Evolutionary conservation across 1,140 invertebrate genomes (phyloP), one percentile per base, ranked within the genome.

Genomic region (Penaeus chinensis): DNA sequence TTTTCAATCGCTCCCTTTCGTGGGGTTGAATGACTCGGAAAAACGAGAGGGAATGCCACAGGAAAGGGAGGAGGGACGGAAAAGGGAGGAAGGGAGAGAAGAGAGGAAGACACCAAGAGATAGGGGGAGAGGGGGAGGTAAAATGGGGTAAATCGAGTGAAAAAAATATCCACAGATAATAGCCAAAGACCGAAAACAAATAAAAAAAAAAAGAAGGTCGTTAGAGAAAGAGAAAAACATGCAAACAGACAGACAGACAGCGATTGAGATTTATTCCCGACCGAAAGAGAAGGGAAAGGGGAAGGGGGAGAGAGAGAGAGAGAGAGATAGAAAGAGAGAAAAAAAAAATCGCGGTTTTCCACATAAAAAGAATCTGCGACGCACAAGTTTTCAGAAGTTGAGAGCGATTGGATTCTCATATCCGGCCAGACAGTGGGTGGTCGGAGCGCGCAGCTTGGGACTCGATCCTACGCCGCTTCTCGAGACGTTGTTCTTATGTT

Each of bases 391-490:
- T 71, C 60, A 85, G 78, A 74, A 74, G 74, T 85, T 85, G 84
- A 78, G 71, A 47, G 78, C 47, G 84, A 79, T 85, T 78, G 84
- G 84, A 76, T 85, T 66, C 84, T 85, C 74, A 85, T 85, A 85
- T 85, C 84, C 84, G 84, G 74, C 61, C 61, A 47, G 84, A n/a
- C 84, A 63, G 84, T 85, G 84, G 84, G 84, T 78, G 84, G 84
- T 63, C 47, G 60, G 32, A 20, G 8, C 32, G 27, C 61, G 13
- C 60, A n/a, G 79, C 60, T 82, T 0, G 54, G 54, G 11, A 13
- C 0, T 11, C 54, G 54, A 16, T 16, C 54, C 54, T 42, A 4
- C 54, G 8, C 54, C 54, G 54, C 54, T 8, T 5, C 54, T 54
- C 54, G 54, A 42, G 37, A 42, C 37, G 37, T 3, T 42, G 7